Evolutionary conservation across 2,113 vertebrate genomes (phyloP), one percentile per base, ranked within the genome.

Genomic region (Lasiurus borealis): DNA sequence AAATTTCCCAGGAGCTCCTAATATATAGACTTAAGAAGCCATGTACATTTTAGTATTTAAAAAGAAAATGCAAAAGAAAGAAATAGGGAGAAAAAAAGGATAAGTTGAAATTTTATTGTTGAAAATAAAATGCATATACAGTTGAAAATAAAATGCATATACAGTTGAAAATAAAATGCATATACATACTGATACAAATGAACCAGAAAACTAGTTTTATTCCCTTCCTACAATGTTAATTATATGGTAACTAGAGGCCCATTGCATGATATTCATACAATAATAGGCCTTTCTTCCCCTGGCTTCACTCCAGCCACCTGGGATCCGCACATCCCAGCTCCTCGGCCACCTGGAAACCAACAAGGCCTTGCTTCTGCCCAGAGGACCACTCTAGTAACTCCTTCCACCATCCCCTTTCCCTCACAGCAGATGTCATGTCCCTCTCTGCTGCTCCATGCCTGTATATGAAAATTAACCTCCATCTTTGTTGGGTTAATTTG

Each of bases 1-100:
- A 2, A 5, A 80, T 76, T 83, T 86, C 8, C 29, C 27, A 3
- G 6, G 75, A 36, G 9, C 6, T 86, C 27, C 9, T 85, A 40
- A 93, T 34, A 46, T 89, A 5, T 86, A 72, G 0, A 23, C 66
- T 2, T 27, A 78, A 36, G 86, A 62, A 88, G 6, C 0, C 44
- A 78, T 73, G 11, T 85, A 78, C 44, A 36, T 82, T 72, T 36
- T 31, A 14, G 25, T 64, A 90, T 85, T 92, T 87, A 85, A 77
- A 78, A 75, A 23, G 16, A 25, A 82, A 48, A 64, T 3, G n/a
- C 2, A 85, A 21, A 54, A 46, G 36, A 10, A 36, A 3, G 1
- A 16, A 1, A 50, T 50, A 40, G 50, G 64, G 75, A 14, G 46
- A 9, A 29, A 16, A 23, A 59, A 46, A 6, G 3, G 3, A n/a